A percentile compares a stretch with the other conserved stretches of the same genome.
Evolutionary conservation across 2,113 vertebrate genomes (phyloP).

Genomic region (Rhombomys opimus): DNA sequence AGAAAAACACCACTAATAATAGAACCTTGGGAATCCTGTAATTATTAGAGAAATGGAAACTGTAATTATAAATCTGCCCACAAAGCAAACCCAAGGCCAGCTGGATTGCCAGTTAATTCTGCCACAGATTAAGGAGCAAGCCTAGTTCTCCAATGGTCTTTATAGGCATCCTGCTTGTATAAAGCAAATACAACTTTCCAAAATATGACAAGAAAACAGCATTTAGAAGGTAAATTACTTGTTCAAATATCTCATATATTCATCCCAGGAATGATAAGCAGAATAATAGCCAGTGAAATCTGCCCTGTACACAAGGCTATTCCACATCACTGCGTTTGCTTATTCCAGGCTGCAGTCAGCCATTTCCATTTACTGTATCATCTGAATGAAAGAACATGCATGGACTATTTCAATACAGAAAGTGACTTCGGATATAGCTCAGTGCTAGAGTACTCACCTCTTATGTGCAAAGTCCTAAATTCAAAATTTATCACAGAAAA

Average conservation of each 20-base stretch:
- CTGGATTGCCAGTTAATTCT: slow-evolving; percentile 59
- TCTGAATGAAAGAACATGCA: neutral
- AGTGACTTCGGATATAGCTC: neutral
- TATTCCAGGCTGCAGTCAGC: neutral
- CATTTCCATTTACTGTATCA: neutral
- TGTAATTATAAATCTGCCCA: slow-evolving; percentile 69
- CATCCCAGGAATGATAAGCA: slow-evolving; percentile 26
- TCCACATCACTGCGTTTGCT: neutral
- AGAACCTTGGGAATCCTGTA: slow-evolving; percentile 60
- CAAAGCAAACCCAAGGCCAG: slow-evolving; percentile 43
- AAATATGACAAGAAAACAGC: slow-evolving; percentile 23
- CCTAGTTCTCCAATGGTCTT: slow-evolving; percentile 33
- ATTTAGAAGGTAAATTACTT: slow-evolving; percentile 58
- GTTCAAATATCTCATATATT: neutral
- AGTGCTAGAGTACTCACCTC: neutral
- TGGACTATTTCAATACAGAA: slow-evolving; percentile 7
- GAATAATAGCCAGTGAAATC: slow-evolving; percentile 25
- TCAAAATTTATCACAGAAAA: neutral
- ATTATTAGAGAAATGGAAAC: slow-evolving; percentile 67
- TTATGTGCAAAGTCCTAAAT: neutral
- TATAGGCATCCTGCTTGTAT: slow-evolving; percentile 4
- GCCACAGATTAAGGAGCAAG: slow-evolving; percentile 22
- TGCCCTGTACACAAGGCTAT: neutral
- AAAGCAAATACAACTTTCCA: slow-evolving; percentile 2
- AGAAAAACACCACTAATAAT: slow-evolving; percentile 35